These are phyloP conservation scores for Trissonchulus latispiculum DNA, from an alignment of 2,888 invertebrate species.

Conservation along the genomic window DNA sequence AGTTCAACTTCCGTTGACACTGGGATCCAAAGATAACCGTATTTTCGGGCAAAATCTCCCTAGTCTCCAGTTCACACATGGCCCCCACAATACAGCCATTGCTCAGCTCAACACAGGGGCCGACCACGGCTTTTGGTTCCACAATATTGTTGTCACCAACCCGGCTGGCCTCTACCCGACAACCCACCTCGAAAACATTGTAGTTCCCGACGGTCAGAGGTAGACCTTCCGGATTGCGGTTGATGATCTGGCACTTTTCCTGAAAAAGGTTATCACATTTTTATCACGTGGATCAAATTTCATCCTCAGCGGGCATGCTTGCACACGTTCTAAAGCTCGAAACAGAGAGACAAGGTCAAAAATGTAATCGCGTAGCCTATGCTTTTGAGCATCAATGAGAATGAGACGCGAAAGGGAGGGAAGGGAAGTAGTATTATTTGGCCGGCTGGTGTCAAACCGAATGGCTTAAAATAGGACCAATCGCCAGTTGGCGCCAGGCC, in stretches of 20 bases:
- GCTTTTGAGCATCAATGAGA: too few species aligned
- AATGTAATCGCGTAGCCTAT: too few species aligned
- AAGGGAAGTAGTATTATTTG: too few species aligned
- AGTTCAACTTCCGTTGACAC: constrained; percentile 68
- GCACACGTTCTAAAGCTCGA: too few species aligned
- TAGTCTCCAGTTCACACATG: constrained; percentile 63
- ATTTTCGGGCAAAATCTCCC: constrained; percentile 69
- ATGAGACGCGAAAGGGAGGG: too few species aligned
- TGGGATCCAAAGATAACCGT: constrained; percentile 77
- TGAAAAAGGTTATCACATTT: too few species aligned
- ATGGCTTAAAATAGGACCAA: too few species aligned
- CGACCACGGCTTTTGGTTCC: constrained; percentile 63
- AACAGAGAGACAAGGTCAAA: too few species aligned
- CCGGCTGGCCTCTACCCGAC: constrained; percentile 56
- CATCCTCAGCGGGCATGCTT: too few species aligned
- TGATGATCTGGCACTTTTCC: constrained; percentile 7
- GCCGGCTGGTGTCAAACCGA: too few species aligned
- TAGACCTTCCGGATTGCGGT: not conserved
- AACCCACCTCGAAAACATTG: constrained; percentile 31
- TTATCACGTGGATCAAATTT: too few species aligned
- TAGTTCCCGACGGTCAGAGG: constrained; percentile 34
- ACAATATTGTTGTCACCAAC: constrained; percentile 92
- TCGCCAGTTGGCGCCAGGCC: too few species aligned
- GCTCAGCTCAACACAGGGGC: constrained; percentile 67
- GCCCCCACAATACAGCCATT: constrained; percentile 88